Evolutionary conservation across 1,140 invertebrate genomes (phyloP), one percentile per base, ranked within the genome.

Genomic region (Drosophila funebris): DNA sequence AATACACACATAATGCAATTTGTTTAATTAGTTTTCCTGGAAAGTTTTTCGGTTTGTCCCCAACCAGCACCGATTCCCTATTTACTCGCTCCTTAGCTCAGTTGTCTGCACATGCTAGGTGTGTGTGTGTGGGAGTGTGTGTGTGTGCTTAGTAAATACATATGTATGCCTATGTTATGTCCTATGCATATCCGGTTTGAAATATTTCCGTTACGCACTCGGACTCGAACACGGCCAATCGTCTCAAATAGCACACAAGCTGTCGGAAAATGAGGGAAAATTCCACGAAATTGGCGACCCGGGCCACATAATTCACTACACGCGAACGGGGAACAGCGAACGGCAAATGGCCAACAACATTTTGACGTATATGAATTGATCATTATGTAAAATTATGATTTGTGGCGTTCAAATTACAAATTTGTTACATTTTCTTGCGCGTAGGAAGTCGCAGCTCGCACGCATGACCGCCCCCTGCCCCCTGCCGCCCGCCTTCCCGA

Each of bases 291-390:
- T 53, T 46, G 69, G 67, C 61, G 68, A 54, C 36, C 18, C 50
- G 56, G 16, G 50, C 16, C 41, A 64, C 81, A 85, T 87, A 81
- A 85, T 72, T 87, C 78, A 81, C 73, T 74, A 54, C 39, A 60
- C 50, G 29, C 29, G 57, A 33, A 71, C 41, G 50, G 62, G 31
- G 16, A 62, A 37, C 13, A 14, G 39, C 24, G 16, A 58, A 44
- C 29, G 8, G 16, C 20, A 41, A 62, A 37, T 4, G 29, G 48
- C 60, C 66, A 74, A 66, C 52, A 69, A 67, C 62, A 60, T 75
- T 89, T 83, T 83, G 87, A 90, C 87, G 71, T 90, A 77, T 87
- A 87, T 90, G 87, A 90, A 90, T 90, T 90, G 87, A 90, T 90
- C 87, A 90, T 90, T 88, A 90, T 83, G 78, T 76, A 80, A 90